phyloP scores from a whole-genome alignment of 2,888 invertebrate species.

The Tipula vernalis region DNA sequence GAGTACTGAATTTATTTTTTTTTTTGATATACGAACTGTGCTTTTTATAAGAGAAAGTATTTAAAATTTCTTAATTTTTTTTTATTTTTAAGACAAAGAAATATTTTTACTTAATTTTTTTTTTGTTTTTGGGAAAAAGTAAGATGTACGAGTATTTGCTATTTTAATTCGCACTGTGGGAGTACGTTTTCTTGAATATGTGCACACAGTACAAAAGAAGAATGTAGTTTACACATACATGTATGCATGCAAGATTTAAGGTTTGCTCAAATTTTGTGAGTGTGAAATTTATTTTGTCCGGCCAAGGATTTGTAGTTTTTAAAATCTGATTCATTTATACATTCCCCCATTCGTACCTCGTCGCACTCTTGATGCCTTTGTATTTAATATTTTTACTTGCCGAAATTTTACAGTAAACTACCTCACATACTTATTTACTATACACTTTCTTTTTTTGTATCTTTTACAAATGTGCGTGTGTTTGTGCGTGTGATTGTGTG shows the following conservation, averaged over 20 bases:
- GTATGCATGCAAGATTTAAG: neutral
- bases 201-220: neutral
- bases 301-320: neutral
- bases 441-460: neutral
- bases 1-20: neutral
- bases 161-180: neutral
- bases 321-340: neutral
- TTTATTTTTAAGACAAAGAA: neutral
- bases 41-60: neutral
- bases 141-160: neutral
- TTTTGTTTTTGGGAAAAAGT: neutral
- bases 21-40: neutral
- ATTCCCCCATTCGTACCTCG: neutral
- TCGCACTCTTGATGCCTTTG: neutral
- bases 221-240: neutral
- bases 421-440: neutral
- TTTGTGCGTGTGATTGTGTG: neutral
- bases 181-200: neutral
- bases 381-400: neutral
- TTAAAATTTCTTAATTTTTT: neutral
- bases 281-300: neutral
- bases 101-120: neutral
- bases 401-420: neutral
- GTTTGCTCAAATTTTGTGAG: neutral
- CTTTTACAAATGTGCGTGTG: neutral